Percentiles rank a stretch among this genome's conserved stretches.
Evolutionary conservation across 1,140 invertebrate species (phyloP).

Genomic region (Lordiphosa clarofinis): DNA sequence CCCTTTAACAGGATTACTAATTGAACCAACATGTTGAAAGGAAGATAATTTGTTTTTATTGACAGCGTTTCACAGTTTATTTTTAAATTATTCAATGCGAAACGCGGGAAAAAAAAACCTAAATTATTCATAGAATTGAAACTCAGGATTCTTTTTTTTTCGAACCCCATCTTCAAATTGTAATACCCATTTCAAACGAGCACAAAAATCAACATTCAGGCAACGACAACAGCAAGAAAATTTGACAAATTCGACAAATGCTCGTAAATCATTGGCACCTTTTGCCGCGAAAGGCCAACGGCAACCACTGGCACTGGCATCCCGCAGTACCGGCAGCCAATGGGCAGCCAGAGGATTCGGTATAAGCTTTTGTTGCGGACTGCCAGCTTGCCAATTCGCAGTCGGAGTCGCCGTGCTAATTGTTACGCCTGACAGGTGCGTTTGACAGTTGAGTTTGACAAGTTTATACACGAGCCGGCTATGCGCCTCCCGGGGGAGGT

Average conservation of each 20-base stretch:
- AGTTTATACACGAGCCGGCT: conserved; percentile 46
- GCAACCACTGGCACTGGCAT: too few species aligned
- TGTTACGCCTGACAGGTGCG: conserved; percentile 74
- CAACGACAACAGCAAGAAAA: conserved; percentile 31
- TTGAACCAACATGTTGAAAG: too few species aligned
- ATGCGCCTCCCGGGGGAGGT: neutral
- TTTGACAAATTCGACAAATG: conserved; percentile 72
- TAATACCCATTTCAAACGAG: conserved; percentile 10
- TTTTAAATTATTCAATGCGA: too few species aligned
- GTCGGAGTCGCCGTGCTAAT: conserved; percentile 54
- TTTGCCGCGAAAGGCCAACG: conserved; percentile 17
- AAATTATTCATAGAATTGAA: neutral
- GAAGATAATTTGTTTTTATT: too few species aligned
- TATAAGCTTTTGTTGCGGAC: conserved; percentile 30
- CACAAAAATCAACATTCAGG: conserved; percentile 16
- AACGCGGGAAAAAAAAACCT: neutral
- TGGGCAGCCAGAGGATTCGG: conserved; percentile 24
- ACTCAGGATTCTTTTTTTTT: neutral
- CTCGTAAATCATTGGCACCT: conserved; percentile 61
- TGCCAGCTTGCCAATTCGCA: conserved; percentile 35
- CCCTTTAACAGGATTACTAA: too few species aligned
- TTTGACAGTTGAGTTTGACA: conserved; percentile 73
- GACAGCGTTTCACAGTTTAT: too few species aligned
- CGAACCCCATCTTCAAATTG: neutral
- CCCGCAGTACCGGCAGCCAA: too few species aligned